Base-by-base conservation (phyloP, 2,888 invertebrate species). In the Harpagoxenus sublaevis region DNA sequence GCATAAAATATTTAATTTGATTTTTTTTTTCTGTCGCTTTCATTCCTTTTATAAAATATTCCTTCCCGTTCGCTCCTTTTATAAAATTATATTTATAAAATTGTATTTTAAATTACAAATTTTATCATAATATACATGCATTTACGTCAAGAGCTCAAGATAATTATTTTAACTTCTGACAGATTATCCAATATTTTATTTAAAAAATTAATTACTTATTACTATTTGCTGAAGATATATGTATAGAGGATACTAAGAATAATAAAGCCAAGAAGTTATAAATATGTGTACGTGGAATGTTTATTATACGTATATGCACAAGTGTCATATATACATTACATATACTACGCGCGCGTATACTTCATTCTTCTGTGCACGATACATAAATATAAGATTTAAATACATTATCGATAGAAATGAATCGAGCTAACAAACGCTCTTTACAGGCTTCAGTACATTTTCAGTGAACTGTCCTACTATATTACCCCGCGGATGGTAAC, bases 401-500 rank as follows among this genome's bases (percentile, higher is more conserved):
- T 92, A 92, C 89, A 93, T 87, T 91, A 93, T 93, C 89, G 84
- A 92, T 88, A 91, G 66, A 78, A 86, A 48, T 86, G 74, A 73
- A 28, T 86, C 73, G 71, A 74, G 89, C 85, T 91, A 92, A 89
- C 86, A 92, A 63, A 82, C 57, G 78, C 48, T 90, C 83, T 93
- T 94, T 60, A 90, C 48, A 9, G 95, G 92, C 84, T 94, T 95
- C 57, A 91, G 84, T 57, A 95, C 96, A 88, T 96, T 96, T 70
- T 94, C 95, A 2, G 93, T 92, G 88, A 96, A 96, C 85, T 95
- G 95, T 9, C 96, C 96, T 84, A 95, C 95, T 79, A 95, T 95
- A 91, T 97, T 97, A 71, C 97, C 97, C 12, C 96, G 95, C 0
- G 97, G 97, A 91, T 96, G 94, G 92, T 97, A 97, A 93, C 96